These are phyloP conservation scores for Gnathonemus echidnorhynchus DNA, from an alignment of 2,113 vertebrate species.

Conservation along the genomic window DNA sequence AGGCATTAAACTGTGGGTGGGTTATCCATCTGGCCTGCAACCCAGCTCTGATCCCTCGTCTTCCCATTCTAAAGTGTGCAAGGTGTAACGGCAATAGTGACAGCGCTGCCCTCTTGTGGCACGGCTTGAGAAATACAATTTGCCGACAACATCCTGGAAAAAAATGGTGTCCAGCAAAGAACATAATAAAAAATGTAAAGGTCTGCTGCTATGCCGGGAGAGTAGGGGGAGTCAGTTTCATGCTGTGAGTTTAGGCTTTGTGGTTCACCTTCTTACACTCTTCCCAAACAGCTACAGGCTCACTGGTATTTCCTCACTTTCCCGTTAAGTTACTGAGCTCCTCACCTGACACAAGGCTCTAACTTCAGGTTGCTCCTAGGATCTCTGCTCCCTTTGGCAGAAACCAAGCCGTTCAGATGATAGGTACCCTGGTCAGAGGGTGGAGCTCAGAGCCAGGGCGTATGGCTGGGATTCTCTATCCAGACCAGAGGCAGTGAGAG, in stretches of 20 bases:
- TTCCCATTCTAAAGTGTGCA: neutral
- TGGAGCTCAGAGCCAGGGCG: neutral
- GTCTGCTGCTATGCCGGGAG: neutral
- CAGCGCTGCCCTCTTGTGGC: constrained; percentile 12
- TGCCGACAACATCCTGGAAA: neutral
- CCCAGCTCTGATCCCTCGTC: neutral
- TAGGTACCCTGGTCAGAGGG: neutral
- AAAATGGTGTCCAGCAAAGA: neutral
- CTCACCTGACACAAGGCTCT: neutral
- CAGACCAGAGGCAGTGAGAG: neutral
- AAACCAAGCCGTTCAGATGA: neutral
- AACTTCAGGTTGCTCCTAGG: neutral
- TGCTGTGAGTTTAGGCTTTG: neutral
- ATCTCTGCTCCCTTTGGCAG: neutral
- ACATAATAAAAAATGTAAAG: neutral
- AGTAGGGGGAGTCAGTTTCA: neutral
- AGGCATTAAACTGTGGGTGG: neutral
- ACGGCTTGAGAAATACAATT: neutral
- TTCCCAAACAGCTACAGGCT: neutral
- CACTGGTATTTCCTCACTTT: neutral
- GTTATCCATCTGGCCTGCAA: neutral
- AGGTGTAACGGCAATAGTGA: neutral
- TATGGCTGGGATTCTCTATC: neutral
- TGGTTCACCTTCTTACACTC: neutral
- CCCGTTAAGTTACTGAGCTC: neutral